Evolutionary conservation across 2,888 invertebrate species (phyloP).

Genomic region (Seladonia tumulorum): DNA sequence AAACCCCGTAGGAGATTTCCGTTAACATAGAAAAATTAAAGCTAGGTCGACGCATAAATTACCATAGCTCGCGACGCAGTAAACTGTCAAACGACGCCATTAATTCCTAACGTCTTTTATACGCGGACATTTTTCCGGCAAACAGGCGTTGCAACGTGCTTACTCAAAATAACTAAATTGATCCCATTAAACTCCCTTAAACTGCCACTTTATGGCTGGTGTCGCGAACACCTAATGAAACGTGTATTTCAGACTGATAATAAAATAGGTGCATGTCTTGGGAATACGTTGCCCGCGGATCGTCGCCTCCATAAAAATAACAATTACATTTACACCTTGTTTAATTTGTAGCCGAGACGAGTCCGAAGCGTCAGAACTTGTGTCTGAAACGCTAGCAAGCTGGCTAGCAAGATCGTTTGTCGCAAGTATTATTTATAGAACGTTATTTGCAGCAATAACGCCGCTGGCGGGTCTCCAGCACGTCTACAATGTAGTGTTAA

Average conservation of each 20-base stretch:
- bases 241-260: conserved; percentile 31
- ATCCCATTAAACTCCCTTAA: conserved; percentile 51
- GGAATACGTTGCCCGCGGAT: not conserved
- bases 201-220: conserved; percentile 30
- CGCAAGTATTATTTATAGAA: conserved; percentile 68
- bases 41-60: conserved; percentile 32
- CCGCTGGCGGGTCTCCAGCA: conserved; percentile 60
- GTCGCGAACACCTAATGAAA: conserved; percentile 37
- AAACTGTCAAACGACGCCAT: conserved; percentile 42
- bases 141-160: conserved; percentile 27
- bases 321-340: conserved; percentile 4
- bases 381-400: conserved; percentile 48
- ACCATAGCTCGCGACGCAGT: conserved; percentile 22
- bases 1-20: conserved; percentile 23
- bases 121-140: conserved; percentile 39
- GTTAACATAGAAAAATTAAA: conserved; percentile 41
- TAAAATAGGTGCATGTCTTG: conserved; percentile 10
- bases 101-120: conserved; percentile 44
- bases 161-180: conserved; percentile 42
- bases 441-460: conserved; percentile 70
- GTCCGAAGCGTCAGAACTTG: conserved; percentile 16
- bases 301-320: not conserved
- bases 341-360: not conserved
- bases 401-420: conserved; percentile 60
- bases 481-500: conserved; percentile 64